phyloP scores from a whole-genome alignment of 2,797 vertebrate genomes.

The Cheirogaleus major region DNA sequence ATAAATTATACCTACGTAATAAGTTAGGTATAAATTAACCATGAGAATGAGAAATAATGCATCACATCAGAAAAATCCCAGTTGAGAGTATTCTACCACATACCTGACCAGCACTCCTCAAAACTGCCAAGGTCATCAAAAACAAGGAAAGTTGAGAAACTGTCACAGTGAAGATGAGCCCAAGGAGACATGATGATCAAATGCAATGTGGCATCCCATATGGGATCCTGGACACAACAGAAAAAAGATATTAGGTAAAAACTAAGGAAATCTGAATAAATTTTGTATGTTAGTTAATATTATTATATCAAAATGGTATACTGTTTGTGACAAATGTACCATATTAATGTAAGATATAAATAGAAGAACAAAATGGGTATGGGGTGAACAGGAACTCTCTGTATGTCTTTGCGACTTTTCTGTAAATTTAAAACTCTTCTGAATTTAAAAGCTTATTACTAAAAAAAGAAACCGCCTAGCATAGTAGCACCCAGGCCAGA shows the following conservation, averaged over 20 bases:
- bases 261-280: not conserved
- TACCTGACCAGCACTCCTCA: not conserved
- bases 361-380: not conserved
- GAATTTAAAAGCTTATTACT: not conserved
- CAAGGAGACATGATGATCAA: not conserved
- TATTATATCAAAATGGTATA: not conserved
- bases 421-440: not conserved
- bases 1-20: not conserved
- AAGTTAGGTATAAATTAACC: not conserved
- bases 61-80: not conserved
- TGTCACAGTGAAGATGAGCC: not conserved
- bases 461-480: not conserved
- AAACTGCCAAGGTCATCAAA: not conserved
- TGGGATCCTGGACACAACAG: not conserved
- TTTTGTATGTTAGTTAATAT: not conserved
- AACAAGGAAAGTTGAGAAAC: not conserved
- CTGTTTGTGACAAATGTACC: not conserved
- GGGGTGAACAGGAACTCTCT: not conserved
- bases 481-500: not conserved
- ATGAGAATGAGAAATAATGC: not conserved
- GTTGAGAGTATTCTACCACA: not conserved
- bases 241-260: slow-evolving; percentile 15
- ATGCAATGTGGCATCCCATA: not conserved
- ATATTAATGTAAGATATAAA: not conserved
- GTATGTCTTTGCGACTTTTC: not conserved